phyloP scores from a whole-genome alignment of 2,113 vertebrate species.

The Corythoichthys intestinalis region DNA sequence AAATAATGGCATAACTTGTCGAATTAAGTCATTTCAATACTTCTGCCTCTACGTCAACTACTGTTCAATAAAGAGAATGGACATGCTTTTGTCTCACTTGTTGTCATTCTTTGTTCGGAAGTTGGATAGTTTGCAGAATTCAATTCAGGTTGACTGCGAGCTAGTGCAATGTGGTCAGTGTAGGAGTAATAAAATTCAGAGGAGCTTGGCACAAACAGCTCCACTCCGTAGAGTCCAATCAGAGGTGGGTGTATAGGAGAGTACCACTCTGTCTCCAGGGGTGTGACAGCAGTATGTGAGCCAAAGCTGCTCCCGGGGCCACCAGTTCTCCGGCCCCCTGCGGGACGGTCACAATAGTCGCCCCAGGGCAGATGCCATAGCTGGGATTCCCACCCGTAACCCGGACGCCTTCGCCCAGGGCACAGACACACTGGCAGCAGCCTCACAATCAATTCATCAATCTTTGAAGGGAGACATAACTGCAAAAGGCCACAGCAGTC shows the following conservation, averaged over 20 bases:
- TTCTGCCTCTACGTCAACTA: conserved; percentile 37
- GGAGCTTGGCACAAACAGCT: conserved; percentile 51
- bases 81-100: conserved; percentile 16
- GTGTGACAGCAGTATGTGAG: conserved; percentile 81
- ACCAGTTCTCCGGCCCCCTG: conserved; percentile 73
- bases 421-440: conserved; percentile 79
- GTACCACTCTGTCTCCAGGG: conserved; percentile 75
- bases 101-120: background rate
- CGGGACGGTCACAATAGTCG: conserved; percentile 72
- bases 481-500: conserved; percentile 67
- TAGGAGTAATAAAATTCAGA: conserved; percentile 18
- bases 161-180: background rate
- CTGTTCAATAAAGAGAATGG: conserved; percentile 54
- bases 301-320: conserved; percentile 69
- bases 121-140: background rate
- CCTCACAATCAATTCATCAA: conserved; percentile 77
- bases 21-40: conserved; percentile 42
- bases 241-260: conserved; percentile 38
- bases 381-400: conserved; percentile 79
- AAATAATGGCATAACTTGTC: conserved; percentile 26
- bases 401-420: conserved; percentile 74
- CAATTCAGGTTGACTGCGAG: too few species aligned
- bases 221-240: conserved; percentile 46
- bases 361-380: conserved; percentile 76
- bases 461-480: conserved; percentile 65